Evolutionary conservation across 1,140 invertebrate genomes (phyloP), one percentile per base, ranked within the genome.

Genomic region (Pseudomyrmex concolor): DNA sequence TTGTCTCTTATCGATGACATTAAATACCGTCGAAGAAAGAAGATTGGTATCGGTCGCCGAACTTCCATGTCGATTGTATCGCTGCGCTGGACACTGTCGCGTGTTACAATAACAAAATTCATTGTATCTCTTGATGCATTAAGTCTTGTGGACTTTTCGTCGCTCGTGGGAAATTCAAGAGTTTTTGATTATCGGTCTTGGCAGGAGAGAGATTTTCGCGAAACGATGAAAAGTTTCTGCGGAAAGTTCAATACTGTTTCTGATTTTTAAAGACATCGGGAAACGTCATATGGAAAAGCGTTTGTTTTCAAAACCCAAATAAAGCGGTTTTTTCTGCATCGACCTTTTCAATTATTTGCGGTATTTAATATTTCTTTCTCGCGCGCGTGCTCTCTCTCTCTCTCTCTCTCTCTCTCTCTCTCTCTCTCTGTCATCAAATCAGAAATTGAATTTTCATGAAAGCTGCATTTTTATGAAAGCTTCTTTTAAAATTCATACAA

Each of bases 1-100:
- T 34, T 34, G 51, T 78, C 34, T 80, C 76, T 80, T 70, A 71
- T 80, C 76, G 76, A 60, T 80, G 76, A 80, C 76, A 19, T 80
- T 80, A 71, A 80, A 80, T 80, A 50, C 25, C 76, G n/a, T 80
- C 19, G 51, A 17, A 5, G 15, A 48, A 7, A 15, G 15, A 48
- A 7, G 15, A 5, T 1, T 17, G 54, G 34, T 25, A 57, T 13
- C 43, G 43, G 15, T 34, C 25, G 15, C 19, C 25, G 45, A 34
- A 34, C 34, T 34, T 7, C 55, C 60, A 19, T 19, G 64, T 7
- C 43, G 34, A 60, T 59, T 76, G 73, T 74, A 48, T 68, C 51
- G 34, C 34, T 57, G 50, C 66, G 66, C 19, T 19, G 66, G 66
- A 80, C 66, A 13, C 10, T 34, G 66, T 80, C 54, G 19, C 22